phyloP scores from a whole-genome alignment of 1,140 invertebrate species.

The Drosophila rufa region DNA sequence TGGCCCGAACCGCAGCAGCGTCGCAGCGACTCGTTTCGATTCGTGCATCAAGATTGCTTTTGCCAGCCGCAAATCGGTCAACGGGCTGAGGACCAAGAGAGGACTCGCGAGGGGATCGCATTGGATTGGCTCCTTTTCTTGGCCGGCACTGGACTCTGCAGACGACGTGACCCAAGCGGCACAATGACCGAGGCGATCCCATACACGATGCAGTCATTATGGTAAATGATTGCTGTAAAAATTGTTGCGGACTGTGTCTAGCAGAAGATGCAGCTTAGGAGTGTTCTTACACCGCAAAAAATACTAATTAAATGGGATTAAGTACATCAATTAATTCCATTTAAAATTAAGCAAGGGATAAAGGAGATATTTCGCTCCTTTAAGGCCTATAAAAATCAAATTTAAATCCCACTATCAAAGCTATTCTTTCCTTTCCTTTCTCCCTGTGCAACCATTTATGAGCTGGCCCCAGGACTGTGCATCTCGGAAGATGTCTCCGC shows the following conservation, averaged over 20 bases:
- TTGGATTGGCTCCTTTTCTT: slow-evolving; percentile 12
- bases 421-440: too few species aligned
- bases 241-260: slow-evolving; percentile 54
- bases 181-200: slow-evolving; percentile 66
- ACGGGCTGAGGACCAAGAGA: slow-evolving; percentile 26
- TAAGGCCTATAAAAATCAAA: not conserved
- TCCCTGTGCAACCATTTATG: slow-evolving; percentile 43
- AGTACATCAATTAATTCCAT: not conserved
- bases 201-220: slow-evolving; percentile 67
- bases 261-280: slow-evolving; percentile 41
- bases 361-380: not conserved
- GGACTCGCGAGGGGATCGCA: not conserved
- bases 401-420: not conserved
- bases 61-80: slow-evolving; percentile 70
- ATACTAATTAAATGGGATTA: not conserved
- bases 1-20: slow-evolving; percentile 27
- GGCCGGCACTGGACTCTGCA: slow-evolving; percentile 19
- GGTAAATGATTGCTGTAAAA: slow-evolving; percentile 84
- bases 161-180: slow-evolving; percentile 73
- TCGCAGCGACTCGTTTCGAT: slow-evolving; percentile 59
- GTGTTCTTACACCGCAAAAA: slow-evolving; percentile 25
- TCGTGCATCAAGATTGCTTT: slow-evolving; percentile 76
- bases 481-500: slow-evolving; percentile 37
- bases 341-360: not conserved
- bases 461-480: slow-evolving; percentile 13